Evolutionary conservation across 2,797 vertebrate genomes (phyloP), one percentile per base, ranked within the genome.

Genomic region (Esox lucius): DNA sequence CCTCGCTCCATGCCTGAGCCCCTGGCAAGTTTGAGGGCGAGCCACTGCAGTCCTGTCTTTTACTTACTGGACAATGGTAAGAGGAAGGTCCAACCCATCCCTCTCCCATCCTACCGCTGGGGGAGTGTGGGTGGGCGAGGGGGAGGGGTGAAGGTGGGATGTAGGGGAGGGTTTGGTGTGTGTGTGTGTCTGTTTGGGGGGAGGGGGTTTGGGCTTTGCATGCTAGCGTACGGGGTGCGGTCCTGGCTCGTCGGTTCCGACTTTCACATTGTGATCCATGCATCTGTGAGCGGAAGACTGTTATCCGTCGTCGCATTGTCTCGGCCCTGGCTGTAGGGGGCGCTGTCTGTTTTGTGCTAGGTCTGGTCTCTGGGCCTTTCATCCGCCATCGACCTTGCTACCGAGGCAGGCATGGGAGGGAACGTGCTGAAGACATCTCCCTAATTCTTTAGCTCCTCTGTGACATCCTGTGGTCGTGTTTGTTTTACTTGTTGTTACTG

Each of bases 41-140:
- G 92, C 87, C 93, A 94, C 92, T 93, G 91, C 94, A 94, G 93
- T 91, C 93, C 94, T 82, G 94, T 95, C 83, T 95, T 94, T 94
- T 94, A 94, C 92, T 92, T 95, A 80, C 88, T 95, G 93, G 94
- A 95, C 88, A 95, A 94, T 92, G 94, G 94, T 95, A 95, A 95
- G 94, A 91, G 68, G 85, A 86, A 82, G 81, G 81, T 75, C 46
- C 0, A 80, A 81, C 72, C 74, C 71, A 78, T 81, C 85, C 84
- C 87, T 81, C 77, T 78, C 76, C 46, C 24, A 5, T 51, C 26
- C 48, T 19, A n/a, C 80, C 88, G 88, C 88, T 88, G 88, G 86
- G 89, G 78, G 42, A 70, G 72, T 69, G 73, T 66, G 62, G 31
- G 68, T 17, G 74, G 31, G 56, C 11, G 19, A 31, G 26, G 24